Evolutionary conservation across 2,888 invertebrate genomes (phyloP).

Genomic region (Leucophora obtusa): DNA sequence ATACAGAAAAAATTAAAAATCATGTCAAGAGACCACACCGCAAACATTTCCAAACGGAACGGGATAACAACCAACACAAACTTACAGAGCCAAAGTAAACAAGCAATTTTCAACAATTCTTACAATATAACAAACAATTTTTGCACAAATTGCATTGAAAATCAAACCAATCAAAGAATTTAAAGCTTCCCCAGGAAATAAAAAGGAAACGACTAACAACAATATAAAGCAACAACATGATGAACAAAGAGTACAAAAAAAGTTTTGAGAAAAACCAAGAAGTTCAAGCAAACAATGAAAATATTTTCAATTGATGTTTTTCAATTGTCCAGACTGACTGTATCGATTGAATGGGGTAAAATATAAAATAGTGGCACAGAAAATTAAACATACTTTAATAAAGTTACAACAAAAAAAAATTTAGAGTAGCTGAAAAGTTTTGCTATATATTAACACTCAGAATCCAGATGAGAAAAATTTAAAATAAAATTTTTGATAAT

Average conservation of each 20-base stretch:
- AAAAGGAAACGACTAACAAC: constrained; percentile 45
- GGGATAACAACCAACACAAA: constrained; percentile 9
- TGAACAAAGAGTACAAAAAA: not conserved
- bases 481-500: too few species aligned
- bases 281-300: constrained; percentile 48
- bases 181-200: constrained; percentile 50
- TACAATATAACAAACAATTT: not conserved
- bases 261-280: constrained; percentile 7
- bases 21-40: constrained; percentile 57
- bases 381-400: not conserved
- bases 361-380: not conserved
- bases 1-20: constrained; percentile 54
- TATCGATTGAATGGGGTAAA: constrained; percentile 35
- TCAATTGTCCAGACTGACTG: constrained; percentile 34
- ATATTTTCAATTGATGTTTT: constrained; percentile 6
- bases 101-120: constrained; percentile 28
- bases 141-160: constrained; percentile 36
- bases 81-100: constrained; percentile 15
- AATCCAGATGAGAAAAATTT: too few species aligned
- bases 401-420: not conserved
- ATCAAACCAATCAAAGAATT: constrained; percentile 45
- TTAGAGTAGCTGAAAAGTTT: too few species aligned
- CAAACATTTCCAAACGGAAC: constrained; percentile 49
- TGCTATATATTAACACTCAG: too few species aligned
- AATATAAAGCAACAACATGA: constrained; percentile 5